A percentile compares a stretch with the other conserved stretches of the same genome.
phyloP scores from a whole-genome alignment of 2,888 invertebrate genomes.

The Beris chalybata region DNA sequence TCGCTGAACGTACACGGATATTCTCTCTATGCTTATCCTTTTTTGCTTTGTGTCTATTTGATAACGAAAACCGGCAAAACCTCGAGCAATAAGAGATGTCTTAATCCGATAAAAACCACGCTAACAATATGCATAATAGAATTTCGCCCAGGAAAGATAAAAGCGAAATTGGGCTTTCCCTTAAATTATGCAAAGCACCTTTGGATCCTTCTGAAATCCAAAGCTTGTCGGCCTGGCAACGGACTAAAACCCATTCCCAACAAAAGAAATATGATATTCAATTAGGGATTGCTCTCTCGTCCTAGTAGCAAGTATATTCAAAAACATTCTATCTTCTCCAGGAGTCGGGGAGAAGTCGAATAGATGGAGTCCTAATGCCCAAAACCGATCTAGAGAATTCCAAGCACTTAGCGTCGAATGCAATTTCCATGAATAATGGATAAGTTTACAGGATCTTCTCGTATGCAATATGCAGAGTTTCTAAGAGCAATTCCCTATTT shows the following conservation, averaged over 20 bases:
- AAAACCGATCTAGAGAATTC: background rate
- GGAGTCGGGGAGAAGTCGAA: background rate
- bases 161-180: slow-evolving; percentile 26
- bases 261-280: slow-evolving; percentile 27
- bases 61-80: slow-evolving; percentile 24
- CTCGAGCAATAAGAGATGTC: slow-evolving; percentile 28
- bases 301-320: background rate
- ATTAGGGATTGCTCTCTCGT: slow-evolving; percentile 14
- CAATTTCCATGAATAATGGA: slow-evolving; percentile 27
- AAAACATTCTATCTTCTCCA: background rate
- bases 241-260: slow-evolving; percentile 5
- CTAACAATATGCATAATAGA: slow-evolving; percentile 3
- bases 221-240: background rate
- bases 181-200: slow-evolving; percentile 29
- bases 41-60: slow-evolving; percentile 9
- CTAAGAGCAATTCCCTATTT: slow-evolving; percentile 1
- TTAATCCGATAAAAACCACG: slow-evolving; percentile 27
- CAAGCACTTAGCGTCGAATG: slow-evolving; percentile 24
- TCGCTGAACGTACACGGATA: background rate
- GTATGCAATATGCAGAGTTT: slow-evolving; percentile 12
- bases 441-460: slow-evolving; percentile 20
- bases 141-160: slow-evolving; percentile 14
- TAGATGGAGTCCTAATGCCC: no score
- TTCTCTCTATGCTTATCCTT: background rate
- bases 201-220: slow-evolving; percentile 5